Conservation (phyloP, 2,888 invertebrate genomes). For the Miltochrista miniata region DNA sequence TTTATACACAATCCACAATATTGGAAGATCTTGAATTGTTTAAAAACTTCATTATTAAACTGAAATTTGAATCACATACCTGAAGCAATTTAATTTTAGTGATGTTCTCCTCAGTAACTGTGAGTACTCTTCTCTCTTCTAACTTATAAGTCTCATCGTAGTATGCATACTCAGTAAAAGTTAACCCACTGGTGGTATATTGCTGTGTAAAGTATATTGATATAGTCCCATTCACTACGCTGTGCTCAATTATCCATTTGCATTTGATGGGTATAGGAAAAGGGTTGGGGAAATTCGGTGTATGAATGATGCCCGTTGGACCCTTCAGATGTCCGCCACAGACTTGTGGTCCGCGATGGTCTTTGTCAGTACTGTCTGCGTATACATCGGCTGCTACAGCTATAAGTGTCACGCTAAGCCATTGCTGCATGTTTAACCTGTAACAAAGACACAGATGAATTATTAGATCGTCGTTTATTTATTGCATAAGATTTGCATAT, state of each 20-base stretch:
- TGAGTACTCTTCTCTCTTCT: slow-evolving; percentile 86
- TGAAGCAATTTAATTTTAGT: slow-evolving; percentile 85
- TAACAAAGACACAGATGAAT: slow-evolving; percentile 41
- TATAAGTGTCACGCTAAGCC: slow-evolving; percentile 64
- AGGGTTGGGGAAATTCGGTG: slow-evolving; percentile 92
- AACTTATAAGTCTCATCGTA: slow-evolving; percentile 88
- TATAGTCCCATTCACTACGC: slow-evolving; percentile 90
- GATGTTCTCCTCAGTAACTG: slow-evolving; percentile 89
- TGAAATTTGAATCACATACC: slow-evolving; percentile 51
- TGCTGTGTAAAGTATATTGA: slow-evolving; percentile 94
- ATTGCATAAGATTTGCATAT: too few relatives aligned
- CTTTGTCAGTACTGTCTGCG: slow-evolving; percentile 55
- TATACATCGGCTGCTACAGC: slow-evolving; percentile 53
- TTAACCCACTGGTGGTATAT: slow-evolving; percentile 91
- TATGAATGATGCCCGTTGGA: slow-evolving; percentile 88
- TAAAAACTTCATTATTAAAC: too few relatives aligned
- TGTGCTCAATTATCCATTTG: slow-evolving; percentile 92
- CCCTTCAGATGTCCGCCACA: slow-evolving; percentile 88
- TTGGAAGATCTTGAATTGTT: too few relatives aligned
- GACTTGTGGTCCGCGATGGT: slow-evolving; percentile 67
- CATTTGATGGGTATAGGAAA: slow-evolving; percentile 93
- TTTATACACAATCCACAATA: too few relatives aligned
- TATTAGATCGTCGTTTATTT: neutral
- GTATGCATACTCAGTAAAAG: slow-evolving; percentile 90
- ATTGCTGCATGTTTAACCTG: slow-evolving; percentile 64